Base-by-base conservation (phyloP, 2,888 invertebrate genomes). In the Merodon equestris region DNA sequence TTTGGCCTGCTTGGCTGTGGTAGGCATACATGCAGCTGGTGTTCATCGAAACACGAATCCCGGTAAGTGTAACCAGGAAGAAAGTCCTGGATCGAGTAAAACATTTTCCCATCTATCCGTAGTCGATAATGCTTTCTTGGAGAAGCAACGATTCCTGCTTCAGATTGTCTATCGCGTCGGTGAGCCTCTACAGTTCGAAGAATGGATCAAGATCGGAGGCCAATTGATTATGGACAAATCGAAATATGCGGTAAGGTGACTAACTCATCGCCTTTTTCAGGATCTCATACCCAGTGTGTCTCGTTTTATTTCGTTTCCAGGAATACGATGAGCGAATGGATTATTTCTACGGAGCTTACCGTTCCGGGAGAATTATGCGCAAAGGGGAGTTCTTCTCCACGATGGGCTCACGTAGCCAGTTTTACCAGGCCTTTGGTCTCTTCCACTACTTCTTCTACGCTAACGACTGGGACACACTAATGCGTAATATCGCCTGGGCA, bases 381-480 rank as follows among this genome's bases (percentile, higher is more conserved):
- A 89, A 90, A 81, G 91, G 91, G 68, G 90, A 91, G 74, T 89
- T 91, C 63, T 92, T 91, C 88, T 91, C 91, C 13, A 87, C 90
- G 70, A 27, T 7, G 3, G 27, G 27, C 27, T 27, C 27, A 27
- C 27, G 27, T 27, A 27, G 27, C 1, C 91, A 93, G 64, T 86
- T 90, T 67, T 88, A 90, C 73, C 91, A 93, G 86, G 91, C 91
- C 18, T 86, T 90, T 38, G 90, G 91, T 51, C 88, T 93, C 9
- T 93, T 93, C 88, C 91, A 93, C 85, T 89, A 93, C 64, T 90
- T 95, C 82, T 91, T 91, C 88, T 92, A 92, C 68, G 93, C 94
- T 82, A 93, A 93, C 86, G 92, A 93, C 86, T 94, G 91, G 86
- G 90, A 92, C 18, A 93, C 93, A 40, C 94, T 95, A 89, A 91